Base-by-base conservation (phyloP, 2,797 vertebrate genomes). In the Sebastes oblongus region DNA sequence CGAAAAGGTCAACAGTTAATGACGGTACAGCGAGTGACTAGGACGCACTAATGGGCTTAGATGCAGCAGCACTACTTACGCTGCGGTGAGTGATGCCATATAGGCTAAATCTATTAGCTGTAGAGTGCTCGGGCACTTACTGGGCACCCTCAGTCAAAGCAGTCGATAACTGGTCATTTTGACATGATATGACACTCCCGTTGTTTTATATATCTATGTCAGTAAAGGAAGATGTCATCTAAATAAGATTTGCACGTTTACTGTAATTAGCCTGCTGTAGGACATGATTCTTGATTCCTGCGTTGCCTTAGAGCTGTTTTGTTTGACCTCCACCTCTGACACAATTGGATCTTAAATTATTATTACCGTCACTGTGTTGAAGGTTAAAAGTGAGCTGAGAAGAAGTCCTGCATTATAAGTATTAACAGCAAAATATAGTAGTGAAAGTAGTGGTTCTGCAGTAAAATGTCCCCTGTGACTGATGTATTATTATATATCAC, bases 21-120 rank as follows among this genome's bases (percentile, higher is more conserved):
- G 84, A 81, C 24, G 78, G 71, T 74, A 77, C 80, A 85, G 70
- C 22, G 84, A 82, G 85, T 78, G 91, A 92, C 86, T 85, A 77
- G 77, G 76, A 72, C 3, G 12, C 66, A 60, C 85, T 93, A 92
- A 93, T 93, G 90, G 91, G 81, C 81, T 92, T 85, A 90, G 78
- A 90, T 88, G 67, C 85, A 88, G 86, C 79, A 36, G 79, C 42
- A 55, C 78, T 72, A 30, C 86, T 81, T 78, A 25, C 78, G 46
- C 77, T 73, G 64, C 75, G 64, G 81, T 74, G 76, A 88, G 77
- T 22, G 80, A 84, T 83, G 80, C 66, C 84, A 82, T 82, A 79
- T 83, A 83, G 84, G 75, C 80, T 87, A 77, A 92, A 92, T 82
- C 88, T 90, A 87, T 91, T 88, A 86, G 69, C 80, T 62, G 30